A percentile compares a stretch with the other conserved stretches of the same genome.
phyloP scores from a whole-genome alignment of 2,797 vertebrate genomes.

The Anomalospiza imberbis region DNA sequence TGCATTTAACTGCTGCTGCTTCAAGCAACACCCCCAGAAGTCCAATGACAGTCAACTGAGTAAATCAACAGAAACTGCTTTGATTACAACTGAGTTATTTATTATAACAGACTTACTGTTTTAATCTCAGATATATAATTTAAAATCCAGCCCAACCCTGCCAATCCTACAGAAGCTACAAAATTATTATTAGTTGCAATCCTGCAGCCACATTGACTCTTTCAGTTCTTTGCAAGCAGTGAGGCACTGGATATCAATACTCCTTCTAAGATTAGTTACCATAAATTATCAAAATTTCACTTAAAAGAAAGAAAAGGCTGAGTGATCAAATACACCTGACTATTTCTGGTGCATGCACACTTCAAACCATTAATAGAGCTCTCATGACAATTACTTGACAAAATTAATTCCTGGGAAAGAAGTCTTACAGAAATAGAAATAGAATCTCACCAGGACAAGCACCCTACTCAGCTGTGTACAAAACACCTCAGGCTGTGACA shows the following conservation, averaged over 20 bases:
- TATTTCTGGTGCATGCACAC: background rate
- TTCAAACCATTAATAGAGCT: background rate
- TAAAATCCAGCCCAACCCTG: background rate
- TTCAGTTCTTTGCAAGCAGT: background rate
- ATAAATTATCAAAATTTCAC: background rate
- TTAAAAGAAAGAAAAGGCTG: background rate
- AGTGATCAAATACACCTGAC: background rate
- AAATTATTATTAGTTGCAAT: background rate
- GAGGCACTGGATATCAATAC: background rate
- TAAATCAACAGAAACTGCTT: background rate
- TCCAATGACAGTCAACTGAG: background rate
- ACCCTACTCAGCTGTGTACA: background rate
- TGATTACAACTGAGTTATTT: background rate
- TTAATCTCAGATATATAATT: background rate
- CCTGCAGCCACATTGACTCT: background rate
- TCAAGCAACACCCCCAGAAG: background rate
- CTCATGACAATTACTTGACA: background rate
- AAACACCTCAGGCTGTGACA: background rate
- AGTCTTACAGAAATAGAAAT: background rate
- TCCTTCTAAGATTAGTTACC: background rate
- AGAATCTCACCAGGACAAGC: background rate
- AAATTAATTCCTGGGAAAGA: background rate
- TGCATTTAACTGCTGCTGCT: background rate
- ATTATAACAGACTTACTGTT: background rate
- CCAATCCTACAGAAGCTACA: background rate